These are phyloP conservation scores for Paramuricea clavata DNA, from an alignment of 92 coral and sea anemone genomes.

Conservation along the genomic window DNA sequence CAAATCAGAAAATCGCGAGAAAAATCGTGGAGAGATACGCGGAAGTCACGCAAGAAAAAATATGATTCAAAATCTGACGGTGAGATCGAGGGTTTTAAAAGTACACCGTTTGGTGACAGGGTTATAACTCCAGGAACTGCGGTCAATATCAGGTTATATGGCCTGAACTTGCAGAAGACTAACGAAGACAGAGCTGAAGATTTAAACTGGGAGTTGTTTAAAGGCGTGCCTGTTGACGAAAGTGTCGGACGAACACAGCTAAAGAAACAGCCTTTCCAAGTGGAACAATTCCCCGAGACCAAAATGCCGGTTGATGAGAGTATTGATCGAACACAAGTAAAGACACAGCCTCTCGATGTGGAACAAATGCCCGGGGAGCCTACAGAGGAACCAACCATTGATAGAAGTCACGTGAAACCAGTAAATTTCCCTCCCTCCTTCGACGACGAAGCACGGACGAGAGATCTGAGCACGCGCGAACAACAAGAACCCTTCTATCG, in stretches of 20 bases:
- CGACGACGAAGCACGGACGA: not conserved
- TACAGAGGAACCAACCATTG: not conserved
- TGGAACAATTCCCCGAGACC: slow-evolving; percentile 15
- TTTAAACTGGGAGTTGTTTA: slow-evolving; percentile 30
- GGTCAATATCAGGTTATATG: slow-evolving; percentile 42
- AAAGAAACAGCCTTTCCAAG: not conserved
- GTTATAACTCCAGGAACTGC: slow-evolving; percentile 40
- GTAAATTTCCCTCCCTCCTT: slow-evolving; percentile 14
- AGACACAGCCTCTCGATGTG: not conserved
- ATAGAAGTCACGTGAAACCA: not conserved
- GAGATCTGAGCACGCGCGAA: not conserved
- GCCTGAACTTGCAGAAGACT: slow-evolving; percentile 33
- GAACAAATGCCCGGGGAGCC: not conserved
- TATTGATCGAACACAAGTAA: not conserved
- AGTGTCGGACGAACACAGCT: not conserved
- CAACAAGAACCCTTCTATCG: not conserved
- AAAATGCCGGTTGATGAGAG: slow-evolving; percentile 7
- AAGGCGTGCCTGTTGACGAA: slow-evolving; percentile 24
- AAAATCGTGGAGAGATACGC: not conserved
- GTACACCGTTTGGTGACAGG: slow-evolving; percentile 11
- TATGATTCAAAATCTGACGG: slow-evolving; percentile 31
- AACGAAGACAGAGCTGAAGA: not conserved
- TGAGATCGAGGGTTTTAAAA: slow-evolving; percentile 38
- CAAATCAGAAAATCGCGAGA: slow-evolving; percentile 21
- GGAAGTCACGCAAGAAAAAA: not conserved